Percentiles rank a stretch among this genome's conserved stretches.
phyloP scores from a whole-genome alignment of 2,888 invertebrate species.

The Mesochorus sp. region DNA sequence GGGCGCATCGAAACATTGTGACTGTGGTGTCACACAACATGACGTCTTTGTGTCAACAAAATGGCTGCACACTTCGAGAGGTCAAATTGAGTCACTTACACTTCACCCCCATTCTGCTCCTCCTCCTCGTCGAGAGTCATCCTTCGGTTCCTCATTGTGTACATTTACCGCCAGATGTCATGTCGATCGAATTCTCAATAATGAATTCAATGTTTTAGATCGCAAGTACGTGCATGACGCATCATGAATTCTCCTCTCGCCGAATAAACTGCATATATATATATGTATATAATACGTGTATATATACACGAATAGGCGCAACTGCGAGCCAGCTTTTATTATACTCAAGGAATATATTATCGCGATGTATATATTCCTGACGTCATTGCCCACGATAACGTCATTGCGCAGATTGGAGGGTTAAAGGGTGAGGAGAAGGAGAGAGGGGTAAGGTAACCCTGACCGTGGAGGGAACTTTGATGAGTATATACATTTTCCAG shows the following conservation, averaged over 20 bases:
- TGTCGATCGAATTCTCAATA: not conserved
- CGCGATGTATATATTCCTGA: slow-evolving; percentile 8
- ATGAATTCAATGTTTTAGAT: not conserved
- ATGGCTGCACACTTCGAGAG: not conserved
- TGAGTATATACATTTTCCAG: slow-evolving; percentile 34
- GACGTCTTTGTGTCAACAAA: not conserved
- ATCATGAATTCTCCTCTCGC: not conserved
- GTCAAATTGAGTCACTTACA: too few species aligned
- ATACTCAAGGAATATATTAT: not conserved
- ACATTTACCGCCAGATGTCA: not conserved
- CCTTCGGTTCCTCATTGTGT: too few species aligned
- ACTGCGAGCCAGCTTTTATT: not conserved
- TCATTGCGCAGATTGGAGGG: slow-evolving; percentile 8
- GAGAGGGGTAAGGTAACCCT: not conserved
- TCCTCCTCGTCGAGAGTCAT: too few species aligned
- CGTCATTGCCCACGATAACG: slow-evolving; percentile 47
- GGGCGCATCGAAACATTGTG: too few species aligned
- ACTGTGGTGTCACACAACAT: too few species aligned
- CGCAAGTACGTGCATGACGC: not conserved
- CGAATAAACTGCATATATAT: too few species aligned
- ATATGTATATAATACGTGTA: too few species aligned
- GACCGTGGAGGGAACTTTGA: slow-evolving; percentile 36
- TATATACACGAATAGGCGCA: not conserved
- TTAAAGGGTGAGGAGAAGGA: not conserved
- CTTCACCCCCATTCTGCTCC: too few species aligned